Conservation (phyloP, 2,113 vertebrate genomes). For the Aspidoscelis tigris region DNA sequence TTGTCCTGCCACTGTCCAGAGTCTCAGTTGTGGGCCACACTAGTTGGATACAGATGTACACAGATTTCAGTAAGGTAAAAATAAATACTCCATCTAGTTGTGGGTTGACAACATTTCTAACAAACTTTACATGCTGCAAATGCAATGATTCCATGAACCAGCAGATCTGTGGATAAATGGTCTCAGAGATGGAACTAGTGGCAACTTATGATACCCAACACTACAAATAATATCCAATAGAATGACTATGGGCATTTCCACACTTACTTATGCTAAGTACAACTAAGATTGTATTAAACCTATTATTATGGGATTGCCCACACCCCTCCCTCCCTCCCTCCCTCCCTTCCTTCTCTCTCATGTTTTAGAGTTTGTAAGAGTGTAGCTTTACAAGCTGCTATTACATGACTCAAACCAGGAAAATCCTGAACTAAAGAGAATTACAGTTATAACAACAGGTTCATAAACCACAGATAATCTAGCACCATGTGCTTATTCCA, state of each 20-base stretch:
- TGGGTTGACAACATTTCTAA: not conserved
- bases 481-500: not conserved
- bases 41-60: too few relatives aligned
- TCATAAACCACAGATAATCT: not conserved
- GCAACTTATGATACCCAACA: not conserved
- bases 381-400: not conserved
- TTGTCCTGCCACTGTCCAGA: too few relatives aligned
- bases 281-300: too few relatives aligned
- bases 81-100: too few relatives aligned
- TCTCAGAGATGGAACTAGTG: not conserved
- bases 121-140: not conserved
- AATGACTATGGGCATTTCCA: too few relatives aligned
- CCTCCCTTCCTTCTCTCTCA: too few relatives aligned
- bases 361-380: not conserved
- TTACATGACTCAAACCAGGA: not conserved
- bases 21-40: too few relatives aligned
- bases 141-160: not conserved
- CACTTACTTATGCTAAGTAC: too few relatives aligned
- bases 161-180: not conserved
- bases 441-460: not conserved
- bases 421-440: not conserved
- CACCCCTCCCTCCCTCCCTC: too few relatives aligned
- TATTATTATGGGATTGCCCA: too few relatives aligned
- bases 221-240: too few relatives aligned
- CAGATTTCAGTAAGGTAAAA: too few relatives aligned